Evolutionary conservation across 2,888 invertebrate species (phyloP), one percentile per base, ranked within the genome.

Genomic region (Trachelus troglodyta): DNA sequence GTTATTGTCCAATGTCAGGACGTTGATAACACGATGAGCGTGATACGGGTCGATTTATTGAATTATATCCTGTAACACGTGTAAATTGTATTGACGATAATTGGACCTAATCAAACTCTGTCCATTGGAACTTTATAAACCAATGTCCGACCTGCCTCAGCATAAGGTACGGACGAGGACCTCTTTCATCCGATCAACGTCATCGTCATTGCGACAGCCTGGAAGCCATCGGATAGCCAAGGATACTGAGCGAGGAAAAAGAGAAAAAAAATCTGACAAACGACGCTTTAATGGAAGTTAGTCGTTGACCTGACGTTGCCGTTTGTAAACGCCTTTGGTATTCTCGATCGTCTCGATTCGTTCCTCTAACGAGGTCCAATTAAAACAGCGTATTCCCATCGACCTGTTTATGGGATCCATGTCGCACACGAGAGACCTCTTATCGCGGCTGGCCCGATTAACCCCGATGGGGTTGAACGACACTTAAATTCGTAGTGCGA

Each of bases 301-400:
- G 31, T 30, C 71, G 71, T 71, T 71, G 71, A 31, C 71, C 71
- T 23, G 31, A 11, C 31, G 31, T 23, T 3, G 71, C 34, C 34
- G 71, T 71, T 71, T 71, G 71, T 34, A 71, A 71, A 6, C 34
- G 71, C 3, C 56, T 56, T 6, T 33, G 71, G 71, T 11, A 71
- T 71, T 30, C 71, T 23, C 34, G 71, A 71, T 71, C 71, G 71
- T 34, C 71, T 71, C 71, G 71, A 71, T 71, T 71, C 34, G 31
- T 71, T 34, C 12, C 34, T 31, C 71, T 71, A 71, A 71, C 34
- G 71, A 71, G 71, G 12, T 71, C 71, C 71, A 71, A 71, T 71
- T 71, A 71, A 71, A 71, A 71, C 15, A 23, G 71, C 71, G 33
- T 31, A 71, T 71, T 56, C 56, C 71, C 71, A 34, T 34, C 15